Conservation (phyloP, 2,797 vertebrate species). For the Rhynchonycteris naso region DNA sequence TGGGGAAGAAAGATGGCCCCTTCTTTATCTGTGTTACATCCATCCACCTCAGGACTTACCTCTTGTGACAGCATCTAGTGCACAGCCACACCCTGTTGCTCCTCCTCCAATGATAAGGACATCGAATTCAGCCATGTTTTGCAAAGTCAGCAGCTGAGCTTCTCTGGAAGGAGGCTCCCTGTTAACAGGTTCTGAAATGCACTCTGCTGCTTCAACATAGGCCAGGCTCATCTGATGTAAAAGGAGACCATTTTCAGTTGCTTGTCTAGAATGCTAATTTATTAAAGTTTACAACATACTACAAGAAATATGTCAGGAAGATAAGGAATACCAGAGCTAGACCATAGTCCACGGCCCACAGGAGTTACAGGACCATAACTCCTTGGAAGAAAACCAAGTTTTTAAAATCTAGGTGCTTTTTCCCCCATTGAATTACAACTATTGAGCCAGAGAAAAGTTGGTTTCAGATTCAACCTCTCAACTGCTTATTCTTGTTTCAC, state of each 20-base stretch:
- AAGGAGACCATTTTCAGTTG: slow-evolving; percentile 17
- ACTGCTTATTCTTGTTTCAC: slow-evolving; percentile 15
- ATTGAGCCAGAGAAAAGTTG: not conserved
- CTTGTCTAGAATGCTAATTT: not conserved
- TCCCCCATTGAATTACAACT: not conserved
- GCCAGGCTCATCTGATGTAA: slow-evolving; percentile 87
- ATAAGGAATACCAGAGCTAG: not conserved
- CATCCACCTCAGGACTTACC: slow-evolving; percentile 85
- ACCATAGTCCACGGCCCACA: not conserved
- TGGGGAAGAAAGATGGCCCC: rapidly evolving
- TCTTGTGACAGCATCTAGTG: slow-evolving; percentile 95
- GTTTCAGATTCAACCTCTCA: slow-evolving; percentile 41
- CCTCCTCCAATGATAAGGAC: slow-evolving; percentile 96
- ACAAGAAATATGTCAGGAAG: not conserved
- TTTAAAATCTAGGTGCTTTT: not conserved
- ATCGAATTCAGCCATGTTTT: slow-evolving; percentile 90
- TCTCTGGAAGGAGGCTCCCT: slow-evolving; percentile 90
- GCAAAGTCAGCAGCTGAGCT: slow-evolving; percentile 88
- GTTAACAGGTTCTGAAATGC: slow-evolving; percentile 79
- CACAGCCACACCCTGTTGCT: slow-evolving; percentile 96
- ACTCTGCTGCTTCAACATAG: slow-evolving; percentile 89
- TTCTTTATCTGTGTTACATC: not conserved
- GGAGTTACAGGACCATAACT: not conserved
- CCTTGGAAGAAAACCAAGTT: not conserved
- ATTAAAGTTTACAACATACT: not conserved